Base-by-base conservation (phyloP, 2,113 vertebrate species). In the Plestiodon gilberti region DNA sequence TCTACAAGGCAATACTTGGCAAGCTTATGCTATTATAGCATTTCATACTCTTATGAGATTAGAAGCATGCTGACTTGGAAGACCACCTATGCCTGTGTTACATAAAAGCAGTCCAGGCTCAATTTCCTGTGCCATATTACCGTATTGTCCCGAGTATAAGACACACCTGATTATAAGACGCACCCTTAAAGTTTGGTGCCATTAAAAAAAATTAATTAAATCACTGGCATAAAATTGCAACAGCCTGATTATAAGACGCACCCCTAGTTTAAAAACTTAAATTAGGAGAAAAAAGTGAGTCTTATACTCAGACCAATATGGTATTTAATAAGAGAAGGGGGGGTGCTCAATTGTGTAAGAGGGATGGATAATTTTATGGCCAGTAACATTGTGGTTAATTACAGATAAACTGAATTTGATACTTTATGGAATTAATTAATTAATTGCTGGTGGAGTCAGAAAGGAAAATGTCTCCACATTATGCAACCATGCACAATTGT, bases 1-100 rank as follows among this genome's bases (percentile, higher is more conserved):
- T 86, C 65, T 65, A 75, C 43, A 75, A 81, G 79, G 59, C 28
- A 20, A 38, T 57, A 64, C 30, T 76, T 81, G 85, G 70, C 78
- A 81, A 62, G 30, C 9, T 22, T 62, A 43, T 9, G 30, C n/a
- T 59, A 28, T 57, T 61, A 86, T 23, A 67, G 64, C 15, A 76
- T 65, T 81, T 81, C 59, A 57, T 67, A 65, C n/a, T 65, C n/a
- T 75, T 75, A 22, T n/a, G 65, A 82, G 25, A 76, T 57, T 75
- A 75, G 40, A 55, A 87, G 40, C 59, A 55, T 35, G 67, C 35
- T 55, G 61, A 55, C 78, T 59, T 67, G 52, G 70, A 40, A 57
- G 69, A 81, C 85, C 70, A 87, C 85, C 78, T 76, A 76, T 43
- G 59, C 22, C 22, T 82, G 17, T 11, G 14, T 4, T 64, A 59